Conservation (phyloP, 2,113 vertebrate genomes). For the Stictonetta naevosa region DNA sequence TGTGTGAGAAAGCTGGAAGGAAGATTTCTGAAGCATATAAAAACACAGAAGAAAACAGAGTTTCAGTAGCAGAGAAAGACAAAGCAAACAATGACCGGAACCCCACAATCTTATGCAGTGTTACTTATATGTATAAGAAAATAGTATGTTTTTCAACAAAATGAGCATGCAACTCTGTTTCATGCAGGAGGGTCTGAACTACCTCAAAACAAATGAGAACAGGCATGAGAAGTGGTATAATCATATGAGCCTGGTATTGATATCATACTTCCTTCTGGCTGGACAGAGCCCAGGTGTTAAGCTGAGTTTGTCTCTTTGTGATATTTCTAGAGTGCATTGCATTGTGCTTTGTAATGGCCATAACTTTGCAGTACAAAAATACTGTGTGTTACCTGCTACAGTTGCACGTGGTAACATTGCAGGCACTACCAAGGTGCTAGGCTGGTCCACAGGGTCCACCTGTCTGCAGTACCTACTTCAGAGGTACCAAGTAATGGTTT, state of each 20-base stretch:
- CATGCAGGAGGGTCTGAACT: neutral
- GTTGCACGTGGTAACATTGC: neutral
- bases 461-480: neutral
- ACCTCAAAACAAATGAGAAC: neutral
- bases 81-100: neutral
- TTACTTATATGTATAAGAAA: neutral
- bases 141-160: neutral
- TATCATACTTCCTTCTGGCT: neutral
- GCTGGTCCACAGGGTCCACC: neutral
- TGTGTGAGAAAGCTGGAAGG: rapidly evolving
- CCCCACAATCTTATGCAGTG: neutral
- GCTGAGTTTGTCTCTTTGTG: neutral
- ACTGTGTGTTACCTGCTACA: neutral
- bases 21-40: neutral
- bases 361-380: neutral
- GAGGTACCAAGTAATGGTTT: neutral
- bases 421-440: neutral
- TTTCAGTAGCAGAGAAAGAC: neutral
- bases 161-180: neutral
- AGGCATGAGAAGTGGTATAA: neutral
- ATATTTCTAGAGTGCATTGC: neutral
- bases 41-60: neutral
- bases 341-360: neutral
- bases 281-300: neutral
- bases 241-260: neutral